These are phyloP conservation scores for Mesoligia furuncula DNA, from an alignment of 2,888 invertebrate species.

Conservation along the genomic window DNA sequence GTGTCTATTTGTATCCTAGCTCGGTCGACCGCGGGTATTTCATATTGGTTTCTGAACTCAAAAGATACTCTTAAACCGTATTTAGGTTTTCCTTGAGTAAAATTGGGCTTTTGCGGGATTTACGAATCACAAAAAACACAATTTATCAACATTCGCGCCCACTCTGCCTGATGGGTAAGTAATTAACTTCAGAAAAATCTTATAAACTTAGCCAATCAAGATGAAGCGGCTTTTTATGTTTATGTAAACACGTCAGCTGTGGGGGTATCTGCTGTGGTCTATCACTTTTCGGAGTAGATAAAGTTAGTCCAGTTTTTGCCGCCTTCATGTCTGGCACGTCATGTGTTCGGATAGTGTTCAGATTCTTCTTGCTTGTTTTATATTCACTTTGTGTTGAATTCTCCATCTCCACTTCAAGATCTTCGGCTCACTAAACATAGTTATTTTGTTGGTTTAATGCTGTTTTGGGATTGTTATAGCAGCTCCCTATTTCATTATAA, in stretches of 20 bases:
- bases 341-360: constrained; percentile 1
- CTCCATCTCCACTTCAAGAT: not conserved
- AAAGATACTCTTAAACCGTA: constrained; percentile 2
- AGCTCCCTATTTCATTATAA: not conserved
- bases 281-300: constrained; percentile 1
- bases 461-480: not conserved
- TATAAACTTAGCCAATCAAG: constrained; percentile 19
- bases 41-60: constrained; percentile 16
- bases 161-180: constrained; percentile 37
- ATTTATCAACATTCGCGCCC: constrained; percentile 37
- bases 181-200: constrained; percentile 48
- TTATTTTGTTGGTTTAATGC: not conserved
- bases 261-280: constrained; percentile 1
- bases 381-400: constrained; percentile 7
- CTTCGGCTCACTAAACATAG: not conserved
- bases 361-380: constrained; percentile 20
- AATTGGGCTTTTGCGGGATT: constrained; percentile 7
- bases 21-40: constrained; percentile 13
- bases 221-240: constrained; percentile 19
- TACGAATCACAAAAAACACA: constrained; percentile 21
- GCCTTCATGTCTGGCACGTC: not conserved
- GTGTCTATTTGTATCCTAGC: constrained; percentile 52
- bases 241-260: constrained; percentile 7
- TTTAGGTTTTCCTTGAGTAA: not conserved
- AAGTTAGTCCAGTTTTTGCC: not conserved